Base-by-base conservation (phyloP, 2,113 vertebrate genomes). In the Diphyllodes magnificus region DNA sequence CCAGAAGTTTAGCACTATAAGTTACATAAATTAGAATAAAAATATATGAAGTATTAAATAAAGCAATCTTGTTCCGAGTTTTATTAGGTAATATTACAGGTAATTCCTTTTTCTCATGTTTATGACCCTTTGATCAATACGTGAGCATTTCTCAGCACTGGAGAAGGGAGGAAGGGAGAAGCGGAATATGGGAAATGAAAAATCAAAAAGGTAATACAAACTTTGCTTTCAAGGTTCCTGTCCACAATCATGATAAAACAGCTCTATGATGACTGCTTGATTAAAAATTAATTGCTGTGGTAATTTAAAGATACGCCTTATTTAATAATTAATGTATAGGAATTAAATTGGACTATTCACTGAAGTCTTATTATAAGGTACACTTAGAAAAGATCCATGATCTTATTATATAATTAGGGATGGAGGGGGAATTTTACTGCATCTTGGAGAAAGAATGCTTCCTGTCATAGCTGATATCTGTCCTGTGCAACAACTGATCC, bases 271-370 rank as follows among this genome's bases (percentile, higher is more conserved):
- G 25, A 63, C 24, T 79, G 22, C 51, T 47, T 86, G 51, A 79
- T 92, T 82, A 93, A 96, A 94, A 95, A 87, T 76, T 68, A 89
- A 95, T 80, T 90, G 73, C 49, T 80, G 39, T 57, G 30, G 59
- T 77, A 86, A 84, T 82, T 93, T 92, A 82, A 95, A 80, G 9
- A 70, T 50, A 91, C 21, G 33, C 6, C 19, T 80, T 80, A 91
- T 82, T 95, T 80, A 95, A 73, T 82, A 94, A 88, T 77, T 71
- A 50, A 93, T 47, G 10, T 39, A 88, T 27, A 45, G 54, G 22
- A 91, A 93, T 64, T 54, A 66, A 77, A 92, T 31, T 37, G 39
- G 45, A 61, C 24, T 77, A 50, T 23, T 89, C 39, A 66, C 30
- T 80, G 24, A 86, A 86, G 5, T 30, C 54, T 86, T 73, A 51